phyloP scores from a whole-genome alignment of 2,797 vertebrate species.

The Syngnathus acus region DNA sequence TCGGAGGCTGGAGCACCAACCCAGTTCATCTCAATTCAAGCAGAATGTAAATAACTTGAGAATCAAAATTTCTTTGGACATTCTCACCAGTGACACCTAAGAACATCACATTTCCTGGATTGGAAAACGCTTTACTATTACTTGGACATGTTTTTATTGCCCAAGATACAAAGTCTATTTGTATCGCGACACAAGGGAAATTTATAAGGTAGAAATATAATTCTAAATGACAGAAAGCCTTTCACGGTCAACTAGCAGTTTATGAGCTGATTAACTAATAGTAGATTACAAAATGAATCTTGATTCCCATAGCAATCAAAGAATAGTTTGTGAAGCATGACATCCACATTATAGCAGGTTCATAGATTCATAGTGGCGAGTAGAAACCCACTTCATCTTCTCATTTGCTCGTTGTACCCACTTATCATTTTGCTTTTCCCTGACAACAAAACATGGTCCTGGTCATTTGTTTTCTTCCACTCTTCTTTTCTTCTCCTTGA shows the following conservation, averaged over 20 bases:
- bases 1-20: too few relatives aligned
- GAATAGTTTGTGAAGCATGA: constrained; percentile 45
- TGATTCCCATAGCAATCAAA: constrained; percentile 46
- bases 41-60: not conserved
- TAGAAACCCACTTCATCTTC: constrained; percentile 23
- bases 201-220: not conserved
- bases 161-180: not conserved
- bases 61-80: not conserved
- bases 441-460: constrained; percentile 14
- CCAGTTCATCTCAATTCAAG: too few relatives aligned
- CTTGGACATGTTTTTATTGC: not conserved
- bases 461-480: constrained; percentile 36
- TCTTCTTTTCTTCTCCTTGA: constrained; percentile 33
- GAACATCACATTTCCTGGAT: not conserved
- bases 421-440: constrained; percentile 44
- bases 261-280: constrained; percentile 71
- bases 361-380: constrained; percentile 43
- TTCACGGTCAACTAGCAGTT: constrained; percentile 56
- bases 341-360: constrained; percentile 44
- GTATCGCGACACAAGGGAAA: not conserved
- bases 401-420: constrained; percentile 40
- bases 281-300: constrained; percentile 38
- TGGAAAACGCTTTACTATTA: not conserved
- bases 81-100: not conserved
- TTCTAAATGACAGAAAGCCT: constrained; percentile 7